Base-by-base conservation (phyloP, 1,140 invertebrate genomes). In the Armadillidium nasatum region DNA sequence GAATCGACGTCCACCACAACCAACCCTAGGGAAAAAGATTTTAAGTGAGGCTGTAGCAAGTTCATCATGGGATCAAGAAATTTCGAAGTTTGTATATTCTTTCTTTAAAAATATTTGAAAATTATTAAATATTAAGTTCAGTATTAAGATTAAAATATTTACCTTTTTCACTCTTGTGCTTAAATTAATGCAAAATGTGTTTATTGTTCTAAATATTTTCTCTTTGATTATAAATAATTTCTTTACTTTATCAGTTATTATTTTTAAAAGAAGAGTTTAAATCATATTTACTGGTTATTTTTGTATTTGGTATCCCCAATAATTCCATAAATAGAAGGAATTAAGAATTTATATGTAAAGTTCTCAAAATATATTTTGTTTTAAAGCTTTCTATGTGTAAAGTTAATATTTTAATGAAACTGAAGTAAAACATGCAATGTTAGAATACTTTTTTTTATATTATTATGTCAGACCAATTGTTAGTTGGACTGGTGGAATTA, bases 11-110 rank as follows among this genome's bases (percentile, higher is more conserved):
- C 92, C 93, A 3, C 90, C 93, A n/a, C 92, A 92, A 83, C 90
- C 92, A n/a, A 88, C 89, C 67, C 82, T 93, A 76, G 93, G 93
- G 67, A 89, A 92, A 83, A 94, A 94, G 86, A 89, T 94, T 85
- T 86, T 96, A 44, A 94, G 92, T 83, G 92, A 95, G 85, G 91
- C 93, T 54, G 94, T 95, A 44, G 90, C 89, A 80, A 89, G 89
- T 82, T 88, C 89, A 79, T 86, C 88, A 81, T 89, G 90, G 85
- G 89, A 91, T 44, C 89, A 89, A 85, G 89, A 87, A 44, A 87
- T 87, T 75, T 80, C 84, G n/a, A 81, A 82, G 60, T 83, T 80
- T 15, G 80, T 83, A 79, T 43, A n/a, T 22, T 22, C 70, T 23
- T 71, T 1, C 13, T 13, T 15, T 44, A 23, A 76, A 66, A 9